Conservation (phyloP, 2,888 invertebrate genomes). For the Andrena bicolor region DNA sequence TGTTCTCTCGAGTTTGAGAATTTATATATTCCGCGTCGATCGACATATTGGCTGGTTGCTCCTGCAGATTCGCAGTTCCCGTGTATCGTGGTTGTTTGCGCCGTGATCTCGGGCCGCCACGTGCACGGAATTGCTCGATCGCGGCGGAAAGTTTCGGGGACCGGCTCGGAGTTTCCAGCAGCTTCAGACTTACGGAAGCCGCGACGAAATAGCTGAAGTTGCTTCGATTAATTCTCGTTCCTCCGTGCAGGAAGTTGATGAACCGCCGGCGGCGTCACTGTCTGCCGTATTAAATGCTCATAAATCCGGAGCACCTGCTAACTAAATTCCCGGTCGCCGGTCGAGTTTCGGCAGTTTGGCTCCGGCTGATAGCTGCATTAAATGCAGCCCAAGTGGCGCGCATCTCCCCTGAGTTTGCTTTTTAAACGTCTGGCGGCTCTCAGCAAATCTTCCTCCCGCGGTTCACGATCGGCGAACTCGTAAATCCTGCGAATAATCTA, state of each 20-base stretch:
- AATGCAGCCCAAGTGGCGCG: not conserved
- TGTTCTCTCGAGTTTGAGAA: not conserved
- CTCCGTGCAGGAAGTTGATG: constrained; percentile 75
- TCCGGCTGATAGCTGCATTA: constrained; percentile 14
- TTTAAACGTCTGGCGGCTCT: not conserved
- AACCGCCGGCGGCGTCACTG: constrained; percentile 65
- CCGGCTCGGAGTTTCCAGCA: constrained; percentile 19
- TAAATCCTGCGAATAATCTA: too few species aligned
- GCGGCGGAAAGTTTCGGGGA: constrained; percentile 25
- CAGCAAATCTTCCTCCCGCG: not conserved
- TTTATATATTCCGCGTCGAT: not conserved
- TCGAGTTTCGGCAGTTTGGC: constrained; percentile 30
- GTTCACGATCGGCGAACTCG: too few species aligned
- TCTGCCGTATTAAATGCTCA: constrained; percentile 60
- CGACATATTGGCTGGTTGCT: not conserved
- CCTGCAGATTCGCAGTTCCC: constrained; percentile 3
- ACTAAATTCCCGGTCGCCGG: constrained; percentile 33
- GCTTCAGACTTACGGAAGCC: constrained; percentile 53
- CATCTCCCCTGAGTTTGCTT: not conserved
- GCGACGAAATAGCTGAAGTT: constrained; percentile 77
- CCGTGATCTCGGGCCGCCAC: constrained; percentile 29
- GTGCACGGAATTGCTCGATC: constrained; percentile 42
- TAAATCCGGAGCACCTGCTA: constrained; percentile 60
- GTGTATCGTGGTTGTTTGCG: constrained; percentile 15
- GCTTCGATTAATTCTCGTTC: constrained; percentile 80